A percentile compares a stretch with the other conserved stretches of the same genome.
phyloP scores from a whole-genome alignment of 2,113 vertebrate species.

The Tragelaphus strepsiceros region DNA sequence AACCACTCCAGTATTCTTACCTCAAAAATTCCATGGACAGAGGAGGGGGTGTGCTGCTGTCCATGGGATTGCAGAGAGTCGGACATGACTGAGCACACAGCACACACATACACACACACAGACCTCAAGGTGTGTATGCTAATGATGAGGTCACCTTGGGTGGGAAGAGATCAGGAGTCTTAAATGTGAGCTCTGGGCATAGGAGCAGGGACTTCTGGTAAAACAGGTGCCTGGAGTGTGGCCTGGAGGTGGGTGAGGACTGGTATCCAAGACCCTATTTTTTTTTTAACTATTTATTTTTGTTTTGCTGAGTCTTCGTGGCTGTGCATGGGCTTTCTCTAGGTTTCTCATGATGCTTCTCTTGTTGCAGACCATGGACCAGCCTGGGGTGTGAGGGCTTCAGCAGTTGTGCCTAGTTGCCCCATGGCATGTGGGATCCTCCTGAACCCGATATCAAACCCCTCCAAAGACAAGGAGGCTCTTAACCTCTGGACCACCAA shows the following conservation, averaged over 20 bases:
- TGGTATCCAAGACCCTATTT: not conserved
- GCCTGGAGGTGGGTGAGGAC: not conserved
- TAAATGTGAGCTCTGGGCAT: not conserved
- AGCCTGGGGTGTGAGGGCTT: not conserved
- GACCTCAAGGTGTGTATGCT: not conserved
- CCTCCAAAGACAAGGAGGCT: not conserved
- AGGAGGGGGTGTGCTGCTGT: not conserved
- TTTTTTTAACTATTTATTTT: not conserved
- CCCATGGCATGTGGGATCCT: not conserved
- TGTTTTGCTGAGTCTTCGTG: not conserved
- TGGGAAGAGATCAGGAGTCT: not conserved
- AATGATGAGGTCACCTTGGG: not conserved
- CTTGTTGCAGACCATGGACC: rapidly evolving
- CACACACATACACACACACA: not conserved
- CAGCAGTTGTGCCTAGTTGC: not conserved
- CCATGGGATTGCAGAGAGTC: not conserved
- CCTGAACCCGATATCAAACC: rapidly evolving
- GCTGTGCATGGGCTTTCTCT: not conserved
- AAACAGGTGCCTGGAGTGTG: too few relatives aligned
- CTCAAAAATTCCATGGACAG: not conserved
- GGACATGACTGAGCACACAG: not conserved
- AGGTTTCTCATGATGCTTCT: not conserved
- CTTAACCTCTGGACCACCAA: not conserved
- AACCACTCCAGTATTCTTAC: not conserved
- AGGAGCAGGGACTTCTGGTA: not conserved